phyloP scores from a whole-genome alignment of 2,888 invertebrate genomes.

The Andrena fulva region DNA sequence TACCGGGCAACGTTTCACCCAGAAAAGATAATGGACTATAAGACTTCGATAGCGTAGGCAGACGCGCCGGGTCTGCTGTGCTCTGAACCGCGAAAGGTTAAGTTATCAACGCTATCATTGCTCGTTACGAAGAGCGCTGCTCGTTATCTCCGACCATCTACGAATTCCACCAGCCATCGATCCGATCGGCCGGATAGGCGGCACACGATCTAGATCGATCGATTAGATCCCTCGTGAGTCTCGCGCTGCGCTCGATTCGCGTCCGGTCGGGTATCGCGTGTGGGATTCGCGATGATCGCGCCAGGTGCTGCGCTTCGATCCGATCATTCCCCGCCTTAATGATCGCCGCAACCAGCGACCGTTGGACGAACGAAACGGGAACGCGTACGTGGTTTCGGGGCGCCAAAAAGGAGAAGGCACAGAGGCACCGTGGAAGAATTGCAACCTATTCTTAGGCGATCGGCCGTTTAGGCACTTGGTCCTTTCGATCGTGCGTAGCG shows the following conservation, averaged over 20 bases:
- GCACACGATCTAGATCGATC: conserved; percentile 29
- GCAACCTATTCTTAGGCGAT: conserved; percentile 61
- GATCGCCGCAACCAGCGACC: conserved; percentile 65
- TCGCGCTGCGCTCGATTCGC: conserved; percentile 42
- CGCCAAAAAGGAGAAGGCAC: conserved; percentile 16
- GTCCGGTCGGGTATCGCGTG: conserved; percentile 69
- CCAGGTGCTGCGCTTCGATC: conserved; percentile 74
- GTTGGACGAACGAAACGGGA: conserved; percentile 15
- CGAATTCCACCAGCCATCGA: not conserved
- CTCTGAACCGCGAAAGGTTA: not conserved
- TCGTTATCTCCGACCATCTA: not conserved
- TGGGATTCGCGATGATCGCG: conserved; percentile 60
- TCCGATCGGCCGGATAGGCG: not conserved
- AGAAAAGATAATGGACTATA: no score
- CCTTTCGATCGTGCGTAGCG: conserved; percentile 25
- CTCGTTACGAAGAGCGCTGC: not conserved
- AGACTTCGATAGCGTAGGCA: no score
- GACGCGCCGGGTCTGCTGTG: not conserved
- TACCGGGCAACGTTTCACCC: no score
- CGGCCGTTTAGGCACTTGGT: conserved; percentile 58
- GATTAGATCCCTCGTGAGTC: conserved; percentile 50
- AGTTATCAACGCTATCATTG: not conserved
- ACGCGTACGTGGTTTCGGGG: conserved; percentile 16
- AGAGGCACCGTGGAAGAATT: conserved; percentile 44
- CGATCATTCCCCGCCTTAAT: conserved; percentile 73